Evolutionary conservation across 2,888 invertebrate species (phyloP).

Genomic region (Cordilura impudica): DNA sequence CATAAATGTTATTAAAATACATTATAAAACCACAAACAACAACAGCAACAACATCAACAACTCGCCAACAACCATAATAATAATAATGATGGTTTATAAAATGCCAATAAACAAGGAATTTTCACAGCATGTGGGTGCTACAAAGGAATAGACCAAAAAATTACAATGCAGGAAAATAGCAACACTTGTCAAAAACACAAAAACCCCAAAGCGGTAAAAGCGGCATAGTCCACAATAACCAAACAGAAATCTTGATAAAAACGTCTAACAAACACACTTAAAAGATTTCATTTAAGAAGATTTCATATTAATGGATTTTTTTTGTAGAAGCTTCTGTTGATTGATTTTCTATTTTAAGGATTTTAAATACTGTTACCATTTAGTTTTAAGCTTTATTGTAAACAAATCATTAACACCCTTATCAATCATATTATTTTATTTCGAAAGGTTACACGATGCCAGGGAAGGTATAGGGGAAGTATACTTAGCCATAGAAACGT

Average conservation of each 20-base stretch:
- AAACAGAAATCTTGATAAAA: slow-evolving; percentile 19
- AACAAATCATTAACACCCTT: slow-evolving; percentile 2
- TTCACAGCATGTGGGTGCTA: slow-evolving; percentile 60
- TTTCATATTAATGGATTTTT: background rate
- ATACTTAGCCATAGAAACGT: no score
- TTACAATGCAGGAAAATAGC: slow-evolving; percentile 3
- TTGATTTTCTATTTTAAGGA: background rate
- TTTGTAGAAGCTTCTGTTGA: background rate
- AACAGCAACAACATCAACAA: background rate
- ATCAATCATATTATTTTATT: no score
- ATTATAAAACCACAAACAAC: slow-evolving; percentile 26
- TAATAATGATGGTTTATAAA: slow-evolving; percentile 47
- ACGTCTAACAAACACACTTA: slow-evolving; percentile 8
- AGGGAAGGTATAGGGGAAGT: background rate
- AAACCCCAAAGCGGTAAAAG: slow-evolving; percentile 38
- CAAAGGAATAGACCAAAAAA: slow-evolving; percentile 20
- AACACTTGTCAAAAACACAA: slow-evolving; percentile 46
- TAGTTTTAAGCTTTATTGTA: background rate
- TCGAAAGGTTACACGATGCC: no score
- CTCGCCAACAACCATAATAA: slow-evolving; percentile 1
- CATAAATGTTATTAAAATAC: slow-evolving; percentile 57
- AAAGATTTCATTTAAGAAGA: background rate
- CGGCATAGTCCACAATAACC: slow-evolving; percentile 21
- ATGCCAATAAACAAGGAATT: slow-evolving; percentile 54
- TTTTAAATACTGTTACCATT: background rate